Conservation (phyloP, 2,797 vertebrate genomes). For the Sandelia bainsii region DNA sequence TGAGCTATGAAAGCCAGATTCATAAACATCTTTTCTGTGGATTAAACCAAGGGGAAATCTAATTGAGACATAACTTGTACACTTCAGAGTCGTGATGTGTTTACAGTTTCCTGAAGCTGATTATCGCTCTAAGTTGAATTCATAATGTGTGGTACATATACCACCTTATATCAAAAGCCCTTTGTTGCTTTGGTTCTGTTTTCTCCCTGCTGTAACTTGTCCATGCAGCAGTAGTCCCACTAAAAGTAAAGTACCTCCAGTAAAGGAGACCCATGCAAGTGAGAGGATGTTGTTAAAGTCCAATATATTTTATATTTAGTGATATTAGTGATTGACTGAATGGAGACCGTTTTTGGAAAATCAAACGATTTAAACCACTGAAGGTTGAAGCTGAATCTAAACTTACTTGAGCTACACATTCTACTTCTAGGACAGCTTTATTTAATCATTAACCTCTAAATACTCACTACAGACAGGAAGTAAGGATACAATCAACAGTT, state of each 20-base stretch:
- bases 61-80: constrained; percentile 36
- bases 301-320: neutral
- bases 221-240: constrained; percentile 3
- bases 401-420: constrained; percentile 10
- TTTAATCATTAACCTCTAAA: constrained; percentile 49
- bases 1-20: constrained; percentile 60
- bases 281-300: no score
- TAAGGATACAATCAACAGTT: neutral
- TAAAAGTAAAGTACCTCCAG: neutral
- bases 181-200: constrained; percentile 13
- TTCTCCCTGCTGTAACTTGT: constrained; percentile 36
- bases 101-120: constrained; percentile 29
- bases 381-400: neutral
- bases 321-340: neutral
- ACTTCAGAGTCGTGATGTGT: constrained; percentile 23
- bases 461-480: neutral
- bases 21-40: constrained; percentile 54
- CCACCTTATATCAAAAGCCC: constrained; percentile 26
- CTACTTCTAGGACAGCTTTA: constrained; percentile 17
- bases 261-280: neutral
- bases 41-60: constrained; percentile 46
- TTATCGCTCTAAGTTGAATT: constrained; percentile 14
- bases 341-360: no score
- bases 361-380: neutral
- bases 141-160: neutral